Conservation (phyloP, 1,140 invertebrate genomes). For the Orussus abietinus region DNA sequence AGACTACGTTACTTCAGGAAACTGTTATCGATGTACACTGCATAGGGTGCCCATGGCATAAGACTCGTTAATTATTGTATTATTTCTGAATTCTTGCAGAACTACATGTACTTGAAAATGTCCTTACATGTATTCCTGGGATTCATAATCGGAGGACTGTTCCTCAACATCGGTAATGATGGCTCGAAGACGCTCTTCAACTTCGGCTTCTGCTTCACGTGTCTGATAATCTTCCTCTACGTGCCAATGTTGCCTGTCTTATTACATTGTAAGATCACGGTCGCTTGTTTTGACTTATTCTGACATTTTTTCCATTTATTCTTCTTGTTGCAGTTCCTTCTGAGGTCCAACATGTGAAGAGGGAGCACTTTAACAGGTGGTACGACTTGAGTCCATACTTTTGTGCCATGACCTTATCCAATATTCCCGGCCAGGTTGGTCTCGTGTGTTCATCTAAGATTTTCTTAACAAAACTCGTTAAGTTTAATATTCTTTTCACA, state of each 20-base stretch:
- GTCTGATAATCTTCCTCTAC: conserved; percentile 72
- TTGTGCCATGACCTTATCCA: conserved; percentile 74
- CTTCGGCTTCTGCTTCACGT: conserved; percentile 77
- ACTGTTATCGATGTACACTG: too few relatives aligned
- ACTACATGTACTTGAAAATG: conserved; percentile 66
- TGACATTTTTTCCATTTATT: conserved; percentile 19
- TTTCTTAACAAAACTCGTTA: conserved; percentile 14
- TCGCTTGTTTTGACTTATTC: conserved; percentile 10
- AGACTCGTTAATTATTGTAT: too few relatives aligned
- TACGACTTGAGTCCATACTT: conserved; percentile 89
- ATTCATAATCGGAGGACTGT: conserved; percentile 65
- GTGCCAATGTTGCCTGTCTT: conserved; percentile 76
- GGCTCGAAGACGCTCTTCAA: conserved; percentile 77
- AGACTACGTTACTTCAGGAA: too few relatives aligned
- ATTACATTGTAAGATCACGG: conserved; percentile 75
- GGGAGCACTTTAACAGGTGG: conserved; percentile 94
- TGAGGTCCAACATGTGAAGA: conserved; percentile 79
- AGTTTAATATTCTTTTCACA: conserved; percentile 47
- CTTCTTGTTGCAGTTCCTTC: conserved; percentile 73
- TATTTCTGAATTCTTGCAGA: conserved; percentile 54
- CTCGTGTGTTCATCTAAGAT: conserved; percentile 18
- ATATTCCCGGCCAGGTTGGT: conserved; percentile 67
- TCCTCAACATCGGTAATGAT: conserved; percentile 68
- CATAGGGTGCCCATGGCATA: too few relatives aligned
- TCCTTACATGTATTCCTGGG: conserved; percentile 67